A percentile compares a stretch with the other conserved stretches of the same genome.
Evolutionary conservation across 2,113 vertebrate species (phyloP).

Genomic region (Proterorhinus semilunaris): DNA sequence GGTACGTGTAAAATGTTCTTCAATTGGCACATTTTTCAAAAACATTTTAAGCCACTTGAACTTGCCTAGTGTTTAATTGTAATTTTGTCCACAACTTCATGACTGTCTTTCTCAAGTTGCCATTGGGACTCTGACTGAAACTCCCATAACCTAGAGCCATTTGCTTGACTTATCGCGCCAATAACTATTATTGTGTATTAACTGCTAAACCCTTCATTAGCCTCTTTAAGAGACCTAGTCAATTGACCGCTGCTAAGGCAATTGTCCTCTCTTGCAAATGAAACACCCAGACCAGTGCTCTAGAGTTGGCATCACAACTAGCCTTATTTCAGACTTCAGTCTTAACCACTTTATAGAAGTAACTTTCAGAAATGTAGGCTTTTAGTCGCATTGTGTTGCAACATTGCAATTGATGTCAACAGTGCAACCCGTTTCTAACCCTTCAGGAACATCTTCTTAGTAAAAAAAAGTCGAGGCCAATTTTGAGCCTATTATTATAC

Average conservation of each 20-base stretch:
- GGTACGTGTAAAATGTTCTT: neutral
- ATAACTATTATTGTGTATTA: slow-evolving; percentile 16
- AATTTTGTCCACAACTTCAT: neutral
- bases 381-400: neutral
- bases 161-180: neutral
- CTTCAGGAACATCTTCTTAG: neutral
- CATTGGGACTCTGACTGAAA: slow-evolving; percentile 41
- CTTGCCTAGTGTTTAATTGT: neutral
- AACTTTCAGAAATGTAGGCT: neutral
- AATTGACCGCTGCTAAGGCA: neutral
- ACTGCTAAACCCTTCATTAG: slow-evolving; percentile 9
- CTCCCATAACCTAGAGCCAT: slow-evolving; percentile 46
- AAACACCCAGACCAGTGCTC: neutral
- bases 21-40: neutral
- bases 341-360: too few species aligned
- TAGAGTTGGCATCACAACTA: neutral
- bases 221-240: neutral
- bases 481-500: neutral
- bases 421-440: neutral
- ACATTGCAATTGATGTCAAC: neutral
- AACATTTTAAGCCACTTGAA: neutral
- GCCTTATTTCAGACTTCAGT: neutral
- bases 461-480: too few species aligned
- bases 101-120: slow-evolving; percentile 54
- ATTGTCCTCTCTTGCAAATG: neutral